phyloP scores from a whole-genome alignment of 2,113 vertebrate species.

The Tyrannus savana region DNA sequence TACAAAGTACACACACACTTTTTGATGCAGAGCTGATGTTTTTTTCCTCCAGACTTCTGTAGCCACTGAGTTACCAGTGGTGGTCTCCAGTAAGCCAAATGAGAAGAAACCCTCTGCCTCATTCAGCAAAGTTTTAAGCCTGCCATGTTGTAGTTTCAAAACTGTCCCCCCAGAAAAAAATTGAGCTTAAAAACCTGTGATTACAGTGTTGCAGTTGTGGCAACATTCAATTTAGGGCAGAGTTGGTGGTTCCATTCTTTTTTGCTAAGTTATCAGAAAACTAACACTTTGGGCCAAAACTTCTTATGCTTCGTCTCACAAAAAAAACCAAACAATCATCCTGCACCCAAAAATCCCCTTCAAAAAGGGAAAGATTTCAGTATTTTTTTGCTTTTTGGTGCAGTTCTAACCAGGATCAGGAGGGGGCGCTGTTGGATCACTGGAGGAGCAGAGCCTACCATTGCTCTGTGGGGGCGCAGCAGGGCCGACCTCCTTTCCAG shows the following conservation, averaged over 20 bases:
- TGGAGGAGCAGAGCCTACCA: too few species aligned
- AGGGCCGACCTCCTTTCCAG: too few species aligned
- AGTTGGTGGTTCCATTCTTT: neutral
- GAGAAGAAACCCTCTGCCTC: rapidly evolving
- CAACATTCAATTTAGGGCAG: neutral
- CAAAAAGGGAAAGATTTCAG: too few species aligned
- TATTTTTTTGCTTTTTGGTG: too few species aligned
- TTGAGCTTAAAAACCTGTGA: neutral
- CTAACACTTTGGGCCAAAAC: neutral
- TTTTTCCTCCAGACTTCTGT: neutral
- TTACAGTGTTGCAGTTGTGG: neutral
- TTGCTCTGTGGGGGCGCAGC: too few species aligned
- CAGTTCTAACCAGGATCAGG: too few species aligned
- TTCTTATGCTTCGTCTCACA: neutral
- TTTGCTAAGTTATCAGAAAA: neutral
- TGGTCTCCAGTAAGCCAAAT: neutral
- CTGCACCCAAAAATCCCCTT: too few species aligned
- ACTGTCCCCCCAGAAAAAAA: neutral
- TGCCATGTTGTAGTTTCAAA: neutral
- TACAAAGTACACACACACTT: neutral
- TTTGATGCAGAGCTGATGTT: neutral
- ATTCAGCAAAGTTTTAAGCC: neutral
- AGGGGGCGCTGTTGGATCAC: too few species aligned
- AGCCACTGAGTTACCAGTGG: neutral
- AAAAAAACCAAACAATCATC: too few species aligned